These are phyloP conservation scores for Dolichotis patagonum DNA, from an alignment of 2,113 vertebrate genomes.

Conservation along the genomic window DNA sequence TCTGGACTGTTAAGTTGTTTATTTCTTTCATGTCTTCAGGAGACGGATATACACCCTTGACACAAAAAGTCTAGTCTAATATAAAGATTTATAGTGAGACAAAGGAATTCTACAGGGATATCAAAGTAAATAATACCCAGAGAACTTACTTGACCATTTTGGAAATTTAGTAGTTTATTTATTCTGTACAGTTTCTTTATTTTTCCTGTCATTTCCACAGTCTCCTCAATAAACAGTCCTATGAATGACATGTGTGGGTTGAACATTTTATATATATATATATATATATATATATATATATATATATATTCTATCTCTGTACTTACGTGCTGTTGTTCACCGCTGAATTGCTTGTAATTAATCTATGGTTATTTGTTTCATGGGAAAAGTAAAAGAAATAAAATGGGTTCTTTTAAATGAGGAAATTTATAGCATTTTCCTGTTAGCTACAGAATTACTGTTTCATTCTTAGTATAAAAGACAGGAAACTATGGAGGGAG, in stretches of 20 bases:
- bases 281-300: too few species aligned
- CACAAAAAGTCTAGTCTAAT: slow-evolving; percentile 1
- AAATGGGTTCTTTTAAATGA: slow-evolving; percentile 38
- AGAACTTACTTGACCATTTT: slow-evolving; percentile 27
- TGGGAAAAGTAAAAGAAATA: slow-evolving; percentile 52
- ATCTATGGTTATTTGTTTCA: slow-evolving; percentile 24
- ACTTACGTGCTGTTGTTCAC: neutral
- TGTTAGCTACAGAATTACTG: neutral
- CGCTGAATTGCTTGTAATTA: slow-evolving; percentile 26
- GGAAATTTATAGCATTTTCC: neutral
- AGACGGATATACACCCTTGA: neutral
- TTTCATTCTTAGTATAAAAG: slow-evolving; percentile 15
- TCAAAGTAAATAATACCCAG: slow-evolving; percentile 55
- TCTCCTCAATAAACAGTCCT: neutral
- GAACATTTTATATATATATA: neutral
- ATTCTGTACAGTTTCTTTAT: slow-evolving; percentile 55
- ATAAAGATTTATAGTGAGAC: slow-evolving; percentile 45
- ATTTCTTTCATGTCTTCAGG: slow-evolving; percentile 39
- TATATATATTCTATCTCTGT: neutral
- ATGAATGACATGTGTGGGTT: neutral
- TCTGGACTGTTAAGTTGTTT: neutral
- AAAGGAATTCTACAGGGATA: slow-evolving; percentile 38
- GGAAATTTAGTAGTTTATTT: slow-evolving; percentile 39
- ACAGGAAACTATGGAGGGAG: neutral
- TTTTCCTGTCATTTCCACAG: slow-evolving; percentile 55